Base-by-base conservation (phyloP, 2,888 invertebrate genomes). In the Drosophila longiperda region DNA sequence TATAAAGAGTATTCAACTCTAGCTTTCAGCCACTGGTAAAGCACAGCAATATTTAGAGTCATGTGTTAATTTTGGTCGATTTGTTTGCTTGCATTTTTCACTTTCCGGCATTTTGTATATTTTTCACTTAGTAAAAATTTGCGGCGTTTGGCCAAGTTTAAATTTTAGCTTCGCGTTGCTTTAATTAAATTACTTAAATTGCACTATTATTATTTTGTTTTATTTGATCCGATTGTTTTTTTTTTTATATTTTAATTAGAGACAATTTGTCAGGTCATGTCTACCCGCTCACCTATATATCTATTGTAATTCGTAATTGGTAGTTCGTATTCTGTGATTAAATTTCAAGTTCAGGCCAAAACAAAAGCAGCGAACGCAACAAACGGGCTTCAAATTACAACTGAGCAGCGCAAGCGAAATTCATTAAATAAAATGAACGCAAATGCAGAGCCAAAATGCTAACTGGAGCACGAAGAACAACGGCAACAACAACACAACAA, bases 321-420 rank as follows among this genome's bases (percentile, higher is more conserved):
- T 32, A 23, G 20, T 66, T 67, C 12, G 23, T n/a, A 49, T 32
- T 52, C 20, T 33, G 34, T 20, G 33, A 38, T 53, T 40, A 34
- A 66, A 60, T 77, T 90, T 89, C 87, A 87, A 87, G 90, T 89
- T 90, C 89, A 90, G 73, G 53, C 63, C 66, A 75, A 69, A 75
- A 79, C 66, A 80, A 78, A 76, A 64, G 78, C 75, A 75, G 60
- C 75, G 63, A 80, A 70, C 90, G 79, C 79, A 81, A 73, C 87
- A 81, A 90, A 89, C 90, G 90, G 82, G 86, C 83, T 89, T 83
- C 90, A 78, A 89, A 90, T 82, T 83, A 89, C 90, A 89, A 88
- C 90, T 88, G 90, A 90, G 66, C 65, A 60, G 57, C 68, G 68
- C 67, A 55, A 73, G 66, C 67, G 55, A 67, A 89, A 74, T 82